These are phyloP conservation scores for Elephas maximus DNA, from an alignment of 2,113 vertebrate species.

Conservation along the genomic window DNA sequence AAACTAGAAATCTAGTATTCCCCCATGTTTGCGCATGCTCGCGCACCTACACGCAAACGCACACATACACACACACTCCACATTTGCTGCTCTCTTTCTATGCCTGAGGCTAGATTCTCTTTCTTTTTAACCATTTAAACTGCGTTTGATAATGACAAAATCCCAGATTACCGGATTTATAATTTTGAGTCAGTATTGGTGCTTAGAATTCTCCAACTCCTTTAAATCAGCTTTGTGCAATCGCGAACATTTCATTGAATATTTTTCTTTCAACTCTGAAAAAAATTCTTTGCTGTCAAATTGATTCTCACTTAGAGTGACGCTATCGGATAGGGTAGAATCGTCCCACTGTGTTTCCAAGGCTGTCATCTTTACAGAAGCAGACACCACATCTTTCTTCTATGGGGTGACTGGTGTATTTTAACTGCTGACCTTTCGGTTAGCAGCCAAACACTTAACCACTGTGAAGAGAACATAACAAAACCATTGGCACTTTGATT, in stretches of 20 bases:
- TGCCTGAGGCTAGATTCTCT: neutral
- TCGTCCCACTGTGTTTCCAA: too few relatives aligned
- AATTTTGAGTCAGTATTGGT: neutral
- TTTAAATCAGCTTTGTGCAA: neutral
- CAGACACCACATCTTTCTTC: neutral
- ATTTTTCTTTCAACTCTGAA: slow-evolving; percentile 13
- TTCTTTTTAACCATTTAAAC: neutral
- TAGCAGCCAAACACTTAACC: neutral
- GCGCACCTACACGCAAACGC: neutral
- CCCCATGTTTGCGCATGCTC: neutral
- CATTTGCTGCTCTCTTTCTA: neutral
- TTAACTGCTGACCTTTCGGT: neutral
- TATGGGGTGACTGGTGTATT: neutral
- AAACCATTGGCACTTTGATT: too few relatives aligned
- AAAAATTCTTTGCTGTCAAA: neutral
- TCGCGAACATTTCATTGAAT: neutral
- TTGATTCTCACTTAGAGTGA: neutral
- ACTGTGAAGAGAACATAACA: neutral
- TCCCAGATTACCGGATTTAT: neutral
- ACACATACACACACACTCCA: neutral
- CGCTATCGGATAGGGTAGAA: neutral
- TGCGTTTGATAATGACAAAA: neutral
- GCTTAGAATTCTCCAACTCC: neutral
- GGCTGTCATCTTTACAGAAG: neutral
- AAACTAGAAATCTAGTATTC: neutral